These are phyloP conservation scores for Alectoris magna DNA, from an alignment of 2,797 vertebrate genomes.

Conservation along the genomic window DNA sequence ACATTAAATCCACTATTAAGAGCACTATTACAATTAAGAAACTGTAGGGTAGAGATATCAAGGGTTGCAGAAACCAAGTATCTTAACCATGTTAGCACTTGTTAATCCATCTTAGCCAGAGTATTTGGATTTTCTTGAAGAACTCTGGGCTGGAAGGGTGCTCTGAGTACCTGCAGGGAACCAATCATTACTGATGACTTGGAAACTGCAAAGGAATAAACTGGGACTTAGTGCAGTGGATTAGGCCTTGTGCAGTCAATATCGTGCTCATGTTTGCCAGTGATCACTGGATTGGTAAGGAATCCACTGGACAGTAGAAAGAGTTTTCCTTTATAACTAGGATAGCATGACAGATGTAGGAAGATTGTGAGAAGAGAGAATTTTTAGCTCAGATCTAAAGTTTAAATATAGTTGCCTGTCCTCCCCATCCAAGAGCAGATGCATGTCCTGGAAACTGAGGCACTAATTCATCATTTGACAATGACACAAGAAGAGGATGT, in stretches of 20 bases:
- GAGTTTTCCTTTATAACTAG: background rate
- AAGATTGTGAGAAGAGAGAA: background rate
- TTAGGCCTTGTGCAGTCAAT: background rate
- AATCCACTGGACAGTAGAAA: background rate
- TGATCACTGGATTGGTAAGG: background rate
- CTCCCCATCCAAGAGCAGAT: background rate
- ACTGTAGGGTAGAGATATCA: background rate
- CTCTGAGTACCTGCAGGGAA: background rate
- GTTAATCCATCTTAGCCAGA: background rate
- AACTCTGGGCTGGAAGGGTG: background rate
- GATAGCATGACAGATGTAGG: rapidly evolving
- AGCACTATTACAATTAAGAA: background rate
- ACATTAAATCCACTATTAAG: background rate
- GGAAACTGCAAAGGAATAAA: background rate
- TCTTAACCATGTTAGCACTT: background rate
- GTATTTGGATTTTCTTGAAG: background rate
- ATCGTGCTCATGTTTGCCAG: background rate
- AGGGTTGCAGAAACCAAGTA: background rate
- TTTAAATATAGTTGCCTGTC: background rate
- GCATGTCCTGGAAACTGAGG: background rate
- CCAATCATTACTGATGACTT: background rate
- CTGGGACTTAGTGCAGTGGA: background rate
- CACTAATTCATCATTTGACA: background rate
- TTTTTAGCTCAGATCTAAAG: background rate
- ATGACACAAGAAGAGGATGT: background rate